These are phyloP conservation scores for Athrips mouffetella DNA, from an alignment of 2,888 invertebrate genomes.

Conservation along the genomic window DNA sequence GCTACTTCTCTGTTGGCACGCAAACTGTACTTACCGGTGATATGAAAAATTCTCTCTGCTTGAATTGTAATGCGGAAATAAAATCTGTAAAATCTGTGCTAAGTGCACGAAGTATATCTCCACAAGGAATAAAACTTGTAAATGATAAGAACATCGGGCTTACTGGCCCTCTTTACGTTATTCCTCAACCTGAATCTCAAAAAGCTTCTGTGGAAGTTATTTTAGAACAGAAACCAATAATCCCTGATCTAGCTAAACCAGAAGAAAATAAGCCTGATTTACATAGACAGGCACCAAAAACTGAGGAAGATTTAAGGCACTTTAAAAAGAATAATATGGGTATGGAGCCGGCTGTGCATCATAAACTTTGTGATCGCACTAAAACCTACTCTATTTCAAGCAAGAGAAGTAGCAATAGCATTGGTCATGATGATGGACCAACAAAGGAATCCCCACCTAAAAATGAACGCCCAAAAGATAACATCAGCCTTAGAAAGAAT, in stretches of 20 bases:
- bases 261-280: conserved; percentile 38
- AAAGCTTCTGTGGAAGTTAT: conserved; percentile 25
- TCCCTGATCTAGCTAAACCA: conserved; percentile 38
- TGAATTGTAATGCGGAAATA: conserved; percentile 80
- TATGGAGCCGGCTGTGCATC: conserved; percentile 77
- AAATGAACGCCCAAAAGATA: conserved; percentile 44
- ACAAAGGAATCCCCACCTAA: conserved; percentile 48
- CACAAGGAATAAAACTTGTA: conserved; percentile 51
- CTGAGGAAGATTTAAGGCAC: conserved; percentile 44
- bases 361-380: conserved; percentile 79
- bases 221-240: conserved; percentile 32
- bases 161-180: conserved; percentile 52
- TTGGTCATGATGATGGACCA: conserved; percentile 50
- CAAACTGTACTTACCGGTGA: conserved; percentile 78
- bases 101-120: conserved; percentile 62
- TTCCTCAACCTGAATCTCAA: conserved; percentile 46
- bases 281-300: conserved; percentile 38
- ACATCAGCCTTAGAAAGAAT: conserved; percentile 50
- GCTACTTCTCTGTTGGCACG: conserved; percentile 79
- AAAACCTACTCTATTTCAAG: conserved; percentile 60
- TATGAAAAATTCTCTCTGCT: conserved; percentile 73
- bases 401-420: conserved; percentile 63
- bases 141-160: conserved; percentile 51
- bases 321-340: conserved; percentile 41
- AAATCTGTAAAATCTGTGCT: conserved; percentile 61